phyloP scores from a whole-genome alignment of 2,113 vertebrate species.

The Otocyon megalotis region DNA sequence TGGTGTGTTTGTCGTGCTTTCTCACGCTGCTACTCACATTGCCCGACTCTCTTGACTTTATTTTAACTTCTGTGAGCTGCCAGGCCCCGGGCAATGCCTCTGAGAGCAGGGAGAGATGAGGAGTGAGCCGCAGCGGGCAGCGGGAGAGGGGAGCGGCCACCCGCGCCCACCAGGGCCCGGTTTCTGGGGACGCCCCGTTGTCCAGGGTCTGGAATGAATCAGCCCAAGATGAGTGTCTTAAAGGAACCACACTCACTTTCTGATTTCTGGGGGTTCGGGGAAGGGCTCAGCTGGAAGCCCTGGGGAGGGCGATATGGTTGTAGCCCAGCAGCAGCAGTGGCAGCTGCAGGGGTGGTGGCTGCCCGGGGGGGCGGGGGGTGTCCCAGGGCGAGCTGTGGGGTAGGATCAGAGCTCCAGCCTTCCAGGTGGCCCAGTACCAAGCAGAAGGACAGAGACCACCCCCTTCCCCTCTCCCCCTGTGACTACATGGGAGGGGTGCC shows the following conservation, averaged over 20 bases:
- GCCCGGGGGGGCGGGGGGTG: no score
- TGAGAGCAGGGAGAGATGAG: neutral
- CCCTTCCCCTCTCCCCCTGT: neutral
- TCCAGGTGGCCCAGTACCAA: neutral
- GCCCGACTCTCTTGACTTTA: neutral
- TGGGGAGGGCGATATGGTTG: neutral
- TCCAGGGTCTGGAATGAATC: accelerated
- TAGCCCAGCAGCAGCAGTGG: accelerated
- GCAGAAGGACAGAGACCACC: no score
- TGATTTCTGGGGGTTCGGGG: neutral
- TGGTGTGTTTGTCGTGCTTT: neutral
- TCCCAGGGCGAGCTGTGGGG: neutral
- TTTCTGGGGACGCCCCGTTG: accelerated
- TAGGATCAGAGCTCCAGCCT: neutral
- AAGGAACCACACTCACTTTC: neutral
- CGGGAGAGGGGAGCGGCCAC: accelerated
- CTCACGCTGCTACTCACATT: neutral
- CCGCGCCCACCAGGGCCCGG: accelerated
- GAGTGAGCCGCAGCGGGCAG: neutral
- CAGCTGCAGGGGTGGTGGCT: no score
- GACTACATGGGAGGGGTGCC: no score
- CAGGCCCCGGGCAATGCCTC: neutral
- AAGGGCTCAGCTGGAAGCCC: neutral
- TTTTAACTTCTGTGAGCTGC: neutral
- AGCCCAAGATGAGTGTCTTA: neutral